These are phyloP conservation scores for Eudasyphora cyanicolor DNA, from an alignment of 2,888 invertebrate species.

Conservation along the genomic window DNA sequence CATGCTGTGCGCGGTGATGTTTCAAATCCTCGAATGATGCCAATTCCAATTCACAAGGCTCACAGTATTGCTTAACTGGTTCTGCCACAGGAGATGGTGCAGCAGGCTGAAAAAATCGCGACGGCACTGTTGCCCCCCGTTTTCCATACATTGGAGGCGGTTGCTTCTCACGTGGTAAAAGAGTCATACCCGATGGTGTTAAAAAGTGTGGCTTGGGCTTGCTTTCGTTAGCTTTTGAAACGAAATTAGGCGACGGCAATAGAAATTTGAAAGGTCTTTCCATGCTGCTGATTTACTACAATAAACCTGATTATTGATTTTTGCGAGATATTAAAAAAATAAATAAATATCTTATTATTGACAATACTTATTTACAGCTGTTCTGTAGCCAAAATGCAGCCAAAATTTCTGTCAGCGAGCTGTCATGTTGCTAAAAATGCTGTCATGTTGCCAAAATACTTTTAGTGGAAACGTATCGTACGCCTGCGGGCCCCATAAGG, in stretches of 20 bases:
- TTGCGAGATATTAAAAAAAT: no score
- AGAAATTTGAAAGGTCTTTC: slow-evolving; percentile 71
- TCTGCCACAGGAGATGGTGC: not conserved
- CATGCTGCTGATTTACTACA: slow-evolving; percentile 66
- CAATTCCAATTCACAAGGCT: slow-evolving; percentile 91
- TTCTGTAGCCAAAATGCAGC: no score
- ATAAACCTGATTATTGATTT: not conserved
- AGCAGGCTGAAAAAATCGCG: slow-evolving; percentile 69
- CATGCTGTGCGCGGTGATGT: slow-evolving; percentile 87
- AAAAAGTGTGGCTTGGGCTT: slow-evolving; percentile 70
- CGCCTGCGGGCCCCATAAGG: no score
- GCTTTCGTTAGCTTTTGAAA: slow-evolving; percentile 62
- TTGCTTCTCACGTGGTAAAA: slow-evolving; percentile 75
- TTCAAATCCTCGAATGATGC: slow-evolving; percentile 82
- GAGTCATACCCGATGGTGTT: slow-evolving; percentile 77
- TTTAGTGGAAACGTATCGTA: no score
- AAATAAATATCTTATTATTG: no score
- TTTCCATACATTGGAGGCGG: slow-evolving; percentile 79
- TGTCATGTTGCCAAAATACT: no score
- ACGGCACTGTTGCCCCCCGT: slow-evolving; percentile 77
- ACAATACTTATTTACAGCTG: no score
- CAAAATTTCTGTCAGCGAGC: no score
- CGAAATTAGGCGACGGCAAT: slow-evolving; percentile 76
- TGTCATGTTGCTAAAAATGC: no score
- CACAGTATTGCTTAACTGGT: slow-evolving; percentile 83